These are phyloP conservation scores for Agriotes lineatus DNA, from an alignment of 2,888 invertebrate genomes.

Conservation along the genomic window DNA sequence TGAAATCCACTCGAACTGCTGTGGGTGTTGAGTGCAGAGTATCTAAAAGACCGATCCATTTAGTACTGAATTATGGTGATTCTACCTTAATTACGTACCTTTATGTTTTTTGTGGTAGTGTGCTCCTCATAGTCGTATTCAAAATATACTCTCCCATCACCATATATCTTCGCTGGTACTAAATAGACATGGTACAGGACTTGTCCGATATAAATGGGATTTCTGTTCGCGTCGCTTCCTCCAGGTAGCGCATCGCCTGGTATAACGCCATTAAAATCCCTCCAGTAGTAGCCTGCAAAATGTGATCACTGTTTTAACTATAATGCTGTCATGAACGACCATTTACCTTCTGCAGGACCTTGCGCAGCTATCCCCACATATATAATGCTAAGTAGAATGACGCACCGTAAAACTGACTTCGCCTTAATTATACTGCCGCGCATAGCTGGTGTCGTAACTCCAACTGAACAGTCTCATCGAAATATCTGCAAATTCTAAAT, in stretches of 20 bases:
- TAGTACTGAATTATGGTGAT: not conserved
- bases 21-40: slow-evolving; percentile 26
- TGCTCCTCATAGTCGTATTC: slow-evolving; percentile 23
- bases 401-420: too few species aligned
- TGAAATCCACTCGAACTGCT: slow-evolving; percentile 24
- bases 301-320: too few species aligned
- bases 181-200: not conserved
- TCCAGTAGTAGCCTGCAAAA: slow-evolving; percentile 22
- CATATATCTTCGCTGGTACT: slow-evolving; percentile 32
- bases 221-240: not conserved
- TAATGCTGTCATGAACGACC: too few species aligned
- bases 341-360: too few species aligned
- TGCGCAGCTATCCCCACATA: too few species aligned
- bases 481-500: too few species aligned
- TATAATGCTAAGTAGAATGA: too few species aligned
- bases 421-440: too few species aligned
- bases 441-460: too few species aligned
- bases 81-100: too few species aligned
- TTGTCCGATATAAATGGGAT: slow-evolving; percentile 15
- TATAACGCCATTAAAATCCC: not conserved
- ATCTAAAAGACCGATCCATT: too few species aligned
- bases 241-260: slow-evolving; percentile 1
- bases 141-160: slow-evolving; percentile 14
- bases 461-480: too few species aligned
- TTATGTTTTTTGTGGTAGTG: slow-evolving; percentile 15